phyloP scores from a whole-genome alignment of 2,797 vertebrate genomes.

The Leptatherina wallacei region DNA sequence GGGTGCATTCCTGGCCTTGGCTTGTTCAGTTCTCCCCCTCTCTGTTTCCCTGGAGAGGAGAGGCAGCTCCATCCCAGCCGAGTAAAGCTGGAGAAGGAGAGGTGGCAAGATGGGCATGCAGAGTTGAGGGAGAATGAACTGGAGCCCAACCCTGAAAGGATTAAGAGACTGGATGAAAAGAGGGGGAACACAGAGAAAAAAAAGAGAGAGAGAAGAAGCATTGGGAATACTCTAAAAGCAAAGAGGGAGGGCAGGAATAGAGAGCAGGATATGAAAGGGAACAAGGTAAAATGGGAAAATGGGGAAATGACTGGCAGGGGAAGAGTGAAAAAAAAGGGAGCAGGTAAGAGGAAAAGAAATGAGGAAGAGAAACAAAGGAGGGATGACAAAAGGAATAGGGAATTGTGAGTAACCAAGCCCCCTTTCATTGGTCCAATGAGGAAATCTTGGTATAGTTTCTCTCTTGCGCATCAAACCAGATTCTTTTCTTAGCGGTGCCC shows the following conservation, averaged over 20 bases:
- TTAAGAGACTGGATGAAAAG: slow-evolving; percentile 53
- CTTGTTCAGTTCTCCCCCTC: slow-evolving; percentile 11
- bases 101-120: slow-evolving; percentile 47
- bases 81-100: slow-evolving; percentile 23
- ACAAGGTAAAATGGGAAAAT: slow-evolving; percentile 15
- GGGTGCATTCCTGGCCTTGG: slow-evolving; percentile 14
- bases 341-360: not conserved
- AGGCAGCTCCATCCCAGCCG: slow-evolving; percentile 40
- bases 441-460: slow-evolving; percentile 3
- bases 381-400: not conserved
- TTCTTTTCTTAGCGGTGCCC: not conserved
- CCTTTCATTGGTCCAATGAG: not conserved
- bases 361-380: not conserved
- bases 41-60: slow-evolving; percentile 42
- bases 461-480: not conserved
- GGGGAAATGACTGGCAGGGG: slow-evolving; percentile 16
- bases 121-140: slow-evolving; percentile 42
- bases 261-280: slow-evolving; percentile 4
- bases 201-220: slow-evolving; percentile 19
- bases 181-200: slow-evolving; percentile 7
- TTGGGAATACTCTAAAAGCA: slow-evolving; percentile 47
- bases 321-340: not conserved
- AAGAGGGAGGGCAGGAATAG: slow-evolving; percentile 24
- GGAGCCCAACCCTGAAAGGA: slow-evolving; percentile 58
- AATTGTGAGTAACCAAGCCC: not conserved